Conservation (phyloP, 2,888 invertebrate species). For the Epirrita christyi region DNA sequence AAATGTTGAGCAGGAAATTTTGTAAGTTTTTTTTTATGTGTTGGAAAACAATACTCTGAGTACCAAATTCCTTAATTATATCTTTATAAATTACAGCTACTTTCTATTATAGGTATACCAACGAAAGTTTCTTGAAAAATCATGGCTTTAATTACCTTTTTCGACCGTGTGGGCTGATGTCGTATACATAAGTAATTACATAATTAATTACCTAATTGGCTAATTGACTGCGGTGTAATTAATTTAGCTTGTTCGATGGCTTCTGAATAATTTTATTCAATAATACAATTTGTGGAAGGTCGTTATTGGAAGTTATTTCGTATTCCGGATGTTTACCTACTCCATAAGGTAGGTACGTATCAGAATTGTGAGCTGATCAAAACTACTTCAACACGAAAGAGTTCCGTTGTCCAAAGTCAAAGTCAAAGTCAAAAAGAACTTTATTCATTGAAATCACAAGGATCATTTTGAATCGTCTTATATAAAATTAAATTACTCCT, state of each 20-base stretch:
- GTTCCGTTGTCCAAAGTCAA: no score
- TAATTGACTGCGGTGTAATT: slow-evolving; percentile 38
- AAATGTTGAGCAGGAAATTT: no score
- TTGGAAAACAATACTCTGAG: not conserved
- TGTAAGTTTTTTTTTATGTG: not conserved
- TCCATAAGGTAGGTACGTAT: no score
- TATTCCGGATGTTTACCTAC: no score
- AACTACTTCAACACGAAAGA: no score
- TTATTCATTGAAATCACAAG: no score
- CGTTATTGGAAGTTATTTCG: no score
- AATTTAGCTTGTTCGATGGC: slow-evolving; percentile 34
- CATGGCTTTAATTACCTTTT: slow-evolving; percentile 18
- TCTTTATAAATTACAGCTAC: slow-evolving; percentile 1
- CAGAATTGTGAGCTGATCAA: no score
- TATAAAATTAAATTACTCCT: no score
- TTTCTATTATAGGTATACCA: slow-evolving; percentile 8
- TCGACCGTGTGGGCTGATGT: slow-evolving; percentile 9
- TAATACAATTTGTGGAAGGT: no score
- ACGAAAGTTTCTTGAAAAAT: slow-evolving; percentile 14
- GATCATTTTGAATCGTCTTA: no score
- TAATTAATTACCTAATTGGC: slow-evolving; percentile 40
- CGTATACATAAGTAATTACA: slow-evolving; percentile 19
- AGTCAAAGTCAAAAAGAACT: no score
- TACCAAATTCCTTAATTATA: not conserved
- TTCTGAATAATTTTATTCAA: slow-evolving; percentile 26